These are phyloP conservation scores for Porites lobata DNA, from an alignment of 92 coral and sea anemone genomes.

Conservation along the genomic window DNA sequence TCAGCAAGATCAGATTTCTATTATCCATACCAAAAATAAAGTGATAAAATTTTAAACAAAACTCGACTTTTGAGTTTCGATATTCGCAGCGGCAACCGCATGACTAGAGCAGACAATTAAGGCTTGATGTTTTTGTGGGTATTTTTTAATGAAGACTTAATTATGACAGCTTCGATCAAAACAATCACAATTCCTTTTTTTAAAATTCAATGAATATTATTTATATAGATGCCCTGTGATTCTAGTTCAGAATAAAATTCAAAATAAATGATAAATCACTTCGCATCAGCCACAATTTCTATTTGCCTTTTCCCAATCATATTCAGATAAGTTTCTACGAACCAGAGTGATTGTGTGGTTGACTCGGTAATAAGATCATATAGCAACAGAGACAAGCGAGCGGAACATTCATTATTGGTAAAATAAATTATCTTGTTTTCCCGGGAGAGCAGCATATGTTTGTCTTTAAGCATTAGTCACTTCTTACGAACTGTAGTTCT, in stretches of 20 bases:
- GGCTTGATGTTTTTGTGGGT: not conserved
- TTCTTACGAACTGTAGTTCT: not conserved
- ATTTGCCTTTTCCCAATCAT: not conserved
- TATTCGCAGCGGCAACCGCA: not conserved
- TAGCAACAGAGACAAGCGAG: no score
- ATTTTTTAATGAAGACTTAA: not conserved
- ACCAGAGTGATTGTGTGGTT: no score
- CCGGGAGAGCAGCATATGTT: not conserved
- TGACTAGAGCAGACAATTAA: not conserved
- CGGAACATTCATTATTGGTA: no score
- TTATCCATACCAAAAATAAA: not conserved
- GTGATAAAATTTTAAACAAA: not conserved
- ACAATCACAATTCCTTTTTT: no score
- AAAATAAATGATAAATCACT: not conserved
- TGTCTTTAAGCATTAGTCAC: not conserved
- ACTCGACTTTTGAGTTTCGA: not conserved
- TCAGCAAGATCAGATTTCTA: not conserved
- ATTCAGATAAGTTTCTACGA: not conserved
- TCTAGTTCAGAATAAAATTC: no score
- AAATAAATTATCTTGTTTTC: not conserved
- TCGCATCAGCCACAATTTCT: not conserved
- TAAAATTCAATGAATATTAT: no score
- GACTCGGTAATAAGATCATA: no score
- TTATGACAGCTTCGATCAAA: not conserved
- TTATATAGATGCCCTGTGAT: no score